Evolutionary conservation across 2,888 invertebrate genomes (phyloP).

Genomic region (Autographa pulchrina): DNA sequence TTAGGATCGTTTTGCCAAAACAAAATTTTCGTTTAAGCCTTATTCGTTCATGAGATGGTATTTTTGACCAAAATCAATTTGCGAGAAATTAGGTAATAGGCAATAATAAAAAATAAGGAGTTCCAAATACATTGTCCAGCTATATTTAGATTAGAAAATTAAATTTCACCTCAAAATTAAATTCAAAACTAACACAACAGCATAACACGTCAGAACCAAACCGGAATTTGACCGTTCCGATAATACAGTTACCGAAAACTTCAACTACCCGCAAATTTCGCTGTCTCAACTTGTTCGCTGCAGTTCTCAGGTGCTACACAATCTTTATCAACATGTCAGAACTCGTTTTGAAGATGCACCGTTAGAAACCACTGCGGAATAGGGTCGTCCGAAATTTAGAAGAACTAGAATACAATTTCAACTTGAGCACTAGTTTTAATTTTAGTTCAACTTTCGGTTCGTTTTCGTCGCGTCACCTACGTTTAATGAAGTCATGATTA

Average conservation of each 20-base stretch:
- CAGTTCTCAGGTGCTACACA: conserved; percentile 57
- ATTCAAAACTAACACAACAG: not conserved
- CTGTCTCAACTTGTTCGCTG: conserved; percentile 25
- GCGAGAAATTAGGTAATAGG: too few relatives aligned
- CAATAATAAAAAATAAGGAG: too few relatives aligned
- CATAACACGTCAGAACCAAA: not conserved
- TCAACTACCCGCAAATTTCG: conserved; percentile 12
- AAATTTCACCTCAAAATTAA: not conserved
- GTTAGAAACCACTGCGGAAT: conserved; percentile 20
- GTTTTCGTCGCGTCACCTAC: not conserved
- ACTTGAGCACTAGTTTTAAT: not conserved
- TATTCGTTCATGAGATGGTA: not conserved
- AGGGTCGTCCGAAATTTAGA: conserved; percentile 30
- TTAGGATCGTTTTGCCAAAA: not conserved
- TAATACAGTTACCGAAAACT: conserved; percentile 16
- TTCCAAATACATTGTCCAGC: not conserved
- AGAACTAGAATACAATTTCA: not conserved
- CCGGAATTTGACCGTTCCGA: not conserved
- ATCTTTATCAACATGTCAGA: conserved; percentile 46
- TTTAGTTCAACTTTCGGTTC: not conserved
- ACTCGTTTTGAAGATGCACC: conserved; percentile 52
- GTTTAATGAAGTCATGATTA: too few relatives aligned
- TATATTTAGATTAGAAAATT: not conserved
- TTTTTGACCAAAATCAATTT: too few relatives aligned
- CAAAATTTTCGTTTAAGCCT: not conserved